Conservation (phyloP, 2,888 invertebrate species). For the Lasioglossum lativentre region DNA sequence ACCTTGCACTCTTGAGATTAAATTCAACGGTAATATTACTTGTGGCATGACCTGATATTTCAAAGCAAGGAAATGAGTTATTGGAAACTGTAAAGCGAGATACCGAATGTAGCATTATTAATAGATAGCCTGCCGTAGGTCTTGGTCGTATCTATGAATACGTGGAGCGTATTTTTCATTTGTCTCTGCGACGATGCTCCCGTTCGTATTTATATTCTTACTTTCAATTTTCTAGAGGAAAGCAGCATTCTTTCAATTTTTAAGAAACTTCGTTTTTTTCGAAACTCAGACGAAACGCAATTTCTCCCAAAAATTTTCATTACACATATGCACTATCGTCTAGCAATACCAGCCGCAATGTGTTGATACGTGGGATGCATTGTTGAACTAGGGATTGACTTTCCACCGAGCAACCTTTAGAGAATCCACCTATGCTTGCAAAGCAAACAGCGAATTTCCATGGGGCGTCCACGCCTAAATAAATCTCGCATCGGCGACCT, state of each 20-base stretch:
- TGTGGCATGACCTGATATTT: conserved; percentile 4
- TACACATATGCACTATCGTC: too few species aligned
- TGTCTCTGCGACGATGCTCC: not conserved
- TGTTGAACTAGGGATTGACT: not conserved
- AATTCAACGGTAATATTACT: conserved; percentile 9
- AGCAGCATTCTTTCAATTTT: not conserved
- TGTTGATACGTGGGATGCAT: not conserved
- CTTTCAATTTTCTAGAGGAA: not conserved
- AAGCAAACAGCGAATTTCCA: not conserved
- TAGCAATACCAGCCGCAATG: too few species aligned
- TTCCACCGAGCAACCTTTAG: not conserved
- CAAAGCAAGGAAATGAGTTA: not conserved
- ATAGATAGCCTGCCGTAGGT: not conserved
- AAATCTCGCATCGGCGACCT: not conserved
- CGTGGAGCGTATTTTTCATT: not conserved
- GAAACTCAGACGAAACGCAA: too few species aligned
- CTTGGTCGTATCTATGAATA: not conserved
- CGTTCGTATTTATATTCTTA: not conserved
- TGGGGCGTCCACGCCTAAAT: not conserved
- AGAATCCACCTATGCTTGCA: not conserved
- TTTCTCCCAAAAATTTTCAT: too few species aligned
- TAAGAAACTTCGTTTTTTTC: not conserved
- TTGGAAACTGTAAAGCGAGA: not conserved
- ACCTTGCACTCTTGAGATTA: conserved; percentile 7
- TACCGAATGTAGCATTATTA: conserved; percentile 2